phyloP scores from a whole-genome alignment of 2,888 invertebrate species.

The Apamea sordens region DNA sequence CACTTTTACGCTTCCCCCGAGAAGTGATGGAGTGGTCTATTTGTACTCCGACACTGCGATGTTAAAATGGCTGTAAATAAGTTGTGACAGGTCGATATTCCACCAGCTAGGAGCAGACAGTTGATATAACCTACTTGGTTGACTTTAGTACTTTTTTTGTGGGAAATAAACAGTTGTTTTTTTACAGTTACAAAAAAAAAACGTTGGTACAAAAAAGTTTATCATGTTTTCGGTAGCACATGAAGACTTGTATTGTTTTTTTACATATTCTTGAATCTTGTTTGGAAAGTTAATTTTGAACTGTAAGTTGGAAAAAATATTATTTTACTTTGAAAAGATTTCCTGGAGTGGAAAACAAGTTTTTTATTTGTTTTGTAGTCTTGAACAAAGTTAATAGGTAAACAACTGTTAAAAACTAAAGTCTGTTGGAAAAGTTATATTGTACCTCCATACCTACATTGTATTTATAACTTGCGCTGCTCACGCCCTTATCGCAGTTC shows the following conservation, averaged over 20 bases:
- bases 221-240: constrained; percentile 16
- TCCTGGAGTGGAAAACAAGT: neutral
- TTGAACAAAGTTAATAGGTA: constrained; percentile 19
- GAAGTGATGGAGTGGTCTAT: constrained; percentile 50
- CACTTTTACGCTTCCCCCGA: constrained; percentile 47
- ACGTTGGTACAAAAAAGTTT: neutral
- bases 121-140: constrained; percentile 21
- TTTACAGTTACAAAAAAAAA: neutral
- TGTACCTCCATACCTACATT: neutral
- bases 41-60: constrained; percentile 35
- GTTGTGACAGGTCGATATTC: constrained; percentile 51
- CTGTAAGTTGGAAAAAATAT: neutral
- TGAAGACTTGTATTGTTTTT: constrained; percentile 6
- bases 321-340: constrained; percentile 20
- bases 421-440: neutral
- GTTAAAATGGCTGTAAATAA: constrained; percentile 60
- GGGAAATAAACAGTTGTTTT: constrained; percentile 23
- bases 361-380: constrained; percentile 1
- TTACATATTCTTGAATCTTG: constrained; percentile 5
- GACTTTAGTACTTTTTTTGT: constrained; percentile 32
- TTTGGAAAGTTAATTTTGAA: constrained; percentile 15
- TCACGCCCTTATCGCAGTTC: neutral
- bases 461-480: neutral
- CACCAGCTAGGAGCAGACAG: constrained; percentile 4
- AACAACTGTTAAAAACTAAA: constrained; percentile 17